Percentiles rank a stretch among this genome's conserved stretches.
Evolutionary conservation across 2,888 invertebrate species (phyloP).

Genomic region (Kuschelorhynchus macadamiae): DNA sequence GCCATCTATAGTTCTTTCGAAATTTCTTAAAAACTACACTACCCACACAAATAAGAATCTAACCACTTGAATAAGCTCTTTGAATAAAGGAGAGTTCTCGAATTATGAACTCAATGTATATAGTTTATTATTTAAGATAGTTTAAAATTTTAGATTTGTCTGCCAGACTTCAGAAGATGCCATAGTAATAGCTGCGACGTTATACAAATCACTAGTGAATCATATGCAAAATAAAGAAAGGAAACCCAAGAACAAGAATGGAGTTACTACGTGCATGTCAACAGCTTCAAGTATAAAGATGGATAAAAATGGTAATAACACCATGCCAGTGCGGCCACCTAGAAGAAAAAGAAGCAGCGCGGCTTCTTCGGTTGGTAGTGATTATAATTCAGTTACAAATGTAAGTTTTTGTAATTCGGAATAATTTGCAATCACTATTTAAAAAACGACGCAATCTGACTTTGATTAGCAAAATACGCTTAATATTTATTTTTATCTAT

Average conservation of each 20-base stretch:
- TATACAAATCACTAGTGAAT: conserved; percentile 90
- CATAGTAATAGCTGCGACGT: conserved; percentile 90
- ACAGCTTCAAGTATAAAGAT: conserved; percentile 75
- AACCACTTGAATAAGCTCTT: too few relatives aligned
- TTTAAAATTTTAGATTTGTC: conserved; percentile 77
- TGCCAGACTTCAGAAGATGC: conserved; percentile 93
- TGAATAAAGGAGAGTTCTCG: too few relatives aligned
- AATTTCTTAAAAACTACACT: too few relatives aligned
- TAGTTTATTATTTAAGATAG: too few relatives aligned
- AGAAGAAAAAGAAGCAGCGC: conserved; percentile 80
- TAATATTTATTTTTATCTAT: too few relatives aligned
- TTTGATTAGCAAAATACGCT: too few relatives aligned
- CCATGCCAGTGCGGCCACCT: conserved; percentile 78
- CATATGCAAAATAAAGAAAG: conserved; percentile 79
- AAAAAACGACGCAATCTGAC: too few relatives aligned
- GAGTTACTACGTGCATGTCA: conserved; percentile 84
- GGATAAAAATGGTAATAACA: conserved; percentile 57
- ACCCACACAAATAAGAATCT: too few relatives aligned
- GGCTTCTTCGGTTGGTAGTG: conserved; percentile 74
- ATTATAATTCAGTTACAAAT: conserved; percentile 57
- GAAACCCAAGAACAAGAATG: conserved; percentile 79
- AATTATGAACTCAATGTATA: too few relatives aligned
- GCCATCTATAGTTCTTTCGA: too few relatives aligned
- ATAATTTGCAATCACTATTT: conserved; percentile 8
- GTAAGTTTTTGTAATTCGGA: conserved; percentile 10